Percentiles rank a stretch among this genome's conserved stretches.
Conservation (phyloP, 2,113 vertebrate species). For the Cygnus buccinator region DNA sequence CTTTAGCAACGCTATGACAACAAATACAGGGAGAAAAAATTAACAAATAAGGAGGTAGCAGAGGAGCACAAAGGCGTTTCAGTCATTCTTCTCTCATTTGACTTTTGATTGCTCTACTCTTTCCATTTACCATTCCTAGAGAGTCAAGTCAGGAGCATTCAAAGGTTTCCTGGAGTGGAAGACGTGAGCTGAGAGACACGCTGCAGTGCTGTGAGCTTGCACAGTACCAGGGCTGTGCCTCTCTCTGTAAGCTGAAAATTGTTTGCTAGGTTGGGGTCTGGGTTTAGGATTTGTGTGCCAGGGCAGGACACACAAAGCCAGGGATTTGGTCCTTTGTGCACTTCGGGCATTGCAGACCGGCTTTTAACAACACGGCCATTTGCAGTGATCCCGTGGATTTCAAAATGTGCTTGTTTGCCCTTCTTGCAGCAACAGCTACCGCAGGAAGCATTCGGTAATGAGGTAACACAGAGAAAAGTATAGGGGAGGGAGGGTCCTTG, state of each 20-base stretch:
- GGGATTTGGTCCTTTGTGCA: not conserved
- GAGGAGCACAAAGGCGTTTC: not conserved
- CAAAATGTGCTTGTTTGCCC: not conserved
- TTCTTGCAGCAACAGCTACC: not conserved
- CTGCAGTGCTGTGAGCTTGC: not conserved
- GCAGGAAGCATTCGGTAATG: not conserved
- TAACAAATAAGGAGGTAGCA: not conserved
- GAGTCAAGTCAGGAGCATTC: not conserved
- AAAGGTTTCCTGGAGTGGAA: slow-evolving; percentile 37
- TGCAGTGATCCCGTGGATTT: not conserved
- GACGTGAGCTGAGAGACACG: not conserved
- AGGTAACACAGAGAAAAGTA: not conserved
- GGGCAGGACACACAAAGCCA: not conserved
- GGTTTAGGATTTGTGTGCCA: not conserved
- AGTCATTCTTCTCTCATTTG: not conserved
- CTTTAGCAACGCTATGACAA: slow-evolving; percentile 17
- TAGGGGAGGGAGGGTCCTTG: not conserved
- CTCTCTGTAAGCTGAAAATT: not conserved
- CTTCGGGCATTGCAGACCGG: not conserved
- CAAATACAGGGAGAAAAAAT: not conserved
- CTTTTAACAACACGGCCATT: not conserved
- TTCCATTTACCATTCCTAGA: slow-evolving; percentile 22
- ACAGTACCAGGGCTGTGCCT: not conserved
- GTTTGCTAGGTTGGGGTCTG: not conserved
- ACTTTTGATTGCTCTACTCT: slow-evolving; percentile 28